Percentiles rank a stretch among this genome's conserved stretches.
phyloP scores from a whole-genome alignment of 2,888 invertebrate species.

The Hydriomena furcata region DNA sequence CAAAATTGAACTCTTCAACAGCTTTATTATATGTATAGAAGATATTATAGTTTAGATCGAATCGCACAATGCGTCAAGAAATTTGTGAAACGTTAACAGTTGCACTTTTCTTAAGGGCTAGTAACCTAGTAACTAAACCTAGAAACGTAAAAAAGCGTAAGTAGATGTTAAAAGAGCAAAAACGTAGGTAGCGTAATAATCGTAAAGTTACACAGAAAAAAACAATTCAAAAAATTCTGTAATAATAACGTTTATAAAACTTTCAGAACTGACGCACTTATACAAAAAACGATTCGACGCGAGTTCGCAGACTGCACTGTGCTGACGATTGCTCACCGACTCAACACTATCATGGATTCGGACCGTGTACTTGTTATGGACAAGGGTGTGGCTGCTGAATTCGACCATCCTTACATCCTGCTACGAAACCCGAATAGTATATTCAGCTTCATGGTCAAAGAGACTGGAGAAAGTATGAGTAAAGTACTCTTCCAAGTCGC shows the following conservation, averaged over 20 bases:
- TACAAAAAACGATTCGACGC: constrained; percentile 91
- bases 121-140: too few species aligned
- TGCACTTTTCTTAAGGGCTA: too few species aligned
- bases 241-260: neutral
- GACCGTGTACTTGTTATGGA: constrained; percentile 94
- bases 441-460: constrained; percentile 86
- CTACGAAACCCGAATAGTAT: constrained; percentile 83
- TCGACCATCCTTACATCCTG: constrained; percentile 86
- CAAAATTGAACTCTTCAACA: too few species aligned
- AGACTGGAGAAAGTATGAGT: constrained; percentile 83
- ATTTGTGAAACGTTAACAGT: too few species aligned
- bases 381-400: constrained; percentile 88
- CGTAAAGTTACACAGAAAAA: too few species aligned
- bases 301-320: constrained; percentile 93
- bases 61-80: too few species aligned
- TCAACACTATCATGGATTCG: constrained; percentile 96
- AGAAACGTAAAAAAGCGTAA: too few species aligned
- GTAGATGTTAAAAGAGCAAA: too few species aligned
- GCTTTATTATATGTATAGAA: too few species aligned
- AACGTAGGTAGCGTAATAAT: too few species aligned
- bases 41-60: too few species aligned
- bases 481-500: constrained; percentile 61
- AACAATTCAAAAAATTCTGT: too few species aligned
- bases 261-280: constrained; percentile 86
- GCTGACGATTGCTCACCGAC: constrained; percentile 94